Percentiles rank a stretch among this genome's conserved stretches.
Conservation (phyloP, 2,113 vertebrate genomes). For the Thinocorus orbignyianus region DNA sequence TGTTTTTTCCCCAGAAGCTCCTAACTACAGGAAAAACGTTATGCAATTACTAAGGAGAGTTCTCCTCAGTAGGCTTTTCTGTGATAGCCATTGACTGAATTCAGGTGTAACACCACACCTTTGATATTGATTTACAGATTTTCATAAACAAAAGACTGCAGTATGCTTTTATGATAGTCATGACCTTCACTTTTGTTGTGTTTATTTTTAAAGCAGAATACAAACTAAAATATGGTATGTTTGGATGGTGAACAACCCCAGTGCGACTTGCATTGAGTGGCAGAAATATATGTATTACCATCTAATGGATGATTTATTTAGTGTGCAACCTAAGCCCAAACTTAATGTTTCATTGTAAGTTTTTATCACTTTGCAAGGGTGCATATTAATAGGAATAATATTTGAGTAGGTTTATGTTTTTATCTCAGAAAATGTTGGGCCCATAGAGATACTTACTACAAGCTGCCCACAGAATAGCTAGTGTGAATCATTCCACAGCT, state of each 20-base stretch:
- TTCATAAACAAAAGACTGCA: not conserved
- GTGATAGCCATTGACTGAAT: not conserved
- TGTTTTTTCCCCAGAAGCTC: not conserved
- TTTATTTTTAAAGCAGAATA: not conserved
- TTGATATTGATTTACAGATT: not conserved
- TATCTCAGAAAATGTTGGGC: not conserved
- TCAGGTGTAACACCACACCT: not conserved
- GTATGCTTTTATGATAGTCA: not conserved
- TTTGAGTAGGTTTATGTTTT: not conserved
- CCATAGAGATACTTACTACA: not conserved
- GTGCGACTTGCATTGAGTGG: not conserved
- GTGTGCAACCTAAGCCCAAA: not conserved
- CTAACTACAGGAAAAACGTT: not conserved
- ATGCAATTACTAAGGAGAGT: not conserved
- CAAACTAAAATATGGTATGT: not conserved
- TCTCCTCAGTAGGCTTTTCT: not conserved
- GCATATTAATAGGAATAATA: not conserved
- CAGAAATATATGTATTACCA: not conserved
- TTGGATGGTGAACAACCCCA: not conserved
- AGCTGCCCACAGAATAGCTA: not conserved
- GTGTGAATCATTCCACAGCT: conserved; percentile 16
- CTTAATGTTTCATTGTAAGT: not conserved
- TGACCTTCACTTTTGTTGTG: not conserved
- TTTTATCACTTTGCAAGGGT: not conserved
- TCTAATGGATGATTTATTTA: not conserved